Percentiles rank a stretch among this genome's conserved stretches.
Evolutionary conservation across 2,113 vertebrate genomes (phyloP).

Genomic region (Tympanuchus pallidicinctus): DNA sequence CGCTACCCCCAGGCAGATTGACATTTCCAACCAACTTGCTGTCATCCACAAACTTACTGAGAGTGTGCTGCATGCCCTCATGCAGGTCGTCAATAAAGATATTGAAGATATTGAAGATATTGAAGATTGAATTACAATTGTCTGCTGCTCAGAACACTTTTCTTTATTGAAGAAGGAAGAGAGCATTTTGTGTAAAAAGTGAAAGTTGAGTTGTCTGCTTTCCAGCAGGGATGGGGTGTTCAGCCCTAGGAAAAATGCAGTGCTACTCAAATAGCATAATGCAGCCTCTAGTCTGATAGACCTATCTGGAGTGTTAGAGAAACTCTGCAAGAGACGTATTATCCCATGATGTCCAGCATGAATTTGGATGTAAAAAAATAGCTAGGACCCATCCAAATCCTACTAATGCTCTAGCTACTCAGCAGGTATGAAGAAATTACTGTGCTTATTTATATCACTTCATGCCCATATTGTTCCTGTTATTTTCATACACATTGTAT

Average conservation of each 20-base stretch:
- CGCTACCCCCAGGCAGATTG: no score
- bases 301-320: background rate
- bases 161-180: background rate
- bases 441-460: background rate
- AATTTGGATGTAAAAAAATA: background rate
- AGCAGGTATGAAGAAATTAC: background rate
- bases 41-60: no score
- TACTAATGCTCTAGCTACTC: background rate
- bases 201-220: background rate
- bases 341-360: background rate
- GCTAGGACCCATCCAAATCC: background rate
- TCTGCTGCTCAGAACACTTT: background rate
- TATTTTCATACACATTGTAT: background rate
- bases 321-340: background rate
- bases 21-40: no score
- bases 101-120: no score
- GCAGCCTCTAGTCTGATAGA: background rate
- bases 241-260: background rate
- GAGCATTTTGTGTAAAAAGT: background rate
- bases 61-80: no score
- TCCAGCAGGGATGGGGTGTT: background rate
- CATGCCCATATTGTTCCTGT: background rate
- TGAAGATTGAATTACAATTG: background rate
- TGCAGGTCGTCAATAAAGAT: no score
- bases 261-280: background rate